Conservation (phyloP, 2,888 invertebrate species). For the Machimus rusticus region DNA sequence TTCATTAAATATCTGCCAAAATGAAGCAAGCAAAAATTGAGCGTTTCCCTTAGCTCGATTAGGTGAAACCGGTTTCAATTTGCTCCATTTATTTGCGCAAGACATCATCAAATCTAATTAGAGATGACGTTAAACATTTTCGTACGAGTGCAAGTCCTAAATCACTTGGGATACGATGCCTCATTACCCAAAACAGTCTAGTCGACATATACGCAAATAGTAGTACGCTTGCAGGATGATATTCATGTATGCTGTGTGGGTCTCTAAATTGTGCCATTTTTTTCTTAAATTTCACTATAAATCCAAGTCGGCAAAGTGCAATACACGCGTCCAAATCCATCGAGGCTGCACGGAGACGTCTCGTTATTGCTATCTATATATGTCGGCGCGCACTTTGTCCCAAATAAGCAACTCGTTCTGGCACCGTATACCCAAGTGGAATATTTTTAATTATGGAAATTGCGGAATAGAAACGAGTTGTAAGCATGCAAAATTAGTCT, state of each 20-base stretch:
- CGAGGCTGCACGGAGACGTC: slow-evolving; percentile 20
- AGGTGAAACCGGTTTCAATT: slow-evolving; percentile 26
- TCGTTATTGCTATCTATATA: slow-evolving; percentile 35
- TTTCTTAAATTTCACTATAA: not conserved
- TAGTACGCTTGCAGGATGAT: not conserved
- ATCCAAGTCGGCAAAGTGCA: not conserved
- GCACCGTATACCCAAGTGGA: slow-evolving; percentile 35
- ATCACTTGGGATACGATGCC: not conserved
- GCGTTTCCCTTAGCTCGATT: not conserved
- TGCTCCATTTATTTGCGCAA: slow-evolving; percentile 43
- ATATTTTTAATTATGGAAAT: slow-evolving; percentile 46
- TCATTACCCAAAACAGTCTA: slow-evolving; percentile 1
- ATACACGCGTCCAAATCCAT: not conserved
- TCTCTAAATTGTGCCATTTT: slow-evolving; percentile 8
- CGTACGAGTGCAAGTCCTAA: slow-evolving; percentile 17
- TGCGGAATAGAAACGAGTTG: slow-evolving; percentile 43
- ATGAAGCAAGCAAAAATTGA: not conserved
- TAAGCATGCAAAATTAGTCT: slow-evolving; percentile 37
- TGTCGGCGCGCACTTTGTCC: slow-evolving; percentile 14
- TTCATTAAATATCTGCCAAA: not conserved
- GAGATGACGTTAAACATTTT: slow-evolving; percentile 35
- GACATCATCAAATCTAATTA: slow-evolving; percentile 41
- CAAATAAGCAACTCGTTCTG: slow-evolving; percentile 23
- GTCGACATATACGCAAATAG: not conserved
- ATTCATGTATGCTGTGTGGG: not conserved